Evolutionary conservation across 2,888 invertebrate species (phyloP), one percentile per base, ranked within the genome.

Genomic region (Trichogramma evanescens): DNA sequence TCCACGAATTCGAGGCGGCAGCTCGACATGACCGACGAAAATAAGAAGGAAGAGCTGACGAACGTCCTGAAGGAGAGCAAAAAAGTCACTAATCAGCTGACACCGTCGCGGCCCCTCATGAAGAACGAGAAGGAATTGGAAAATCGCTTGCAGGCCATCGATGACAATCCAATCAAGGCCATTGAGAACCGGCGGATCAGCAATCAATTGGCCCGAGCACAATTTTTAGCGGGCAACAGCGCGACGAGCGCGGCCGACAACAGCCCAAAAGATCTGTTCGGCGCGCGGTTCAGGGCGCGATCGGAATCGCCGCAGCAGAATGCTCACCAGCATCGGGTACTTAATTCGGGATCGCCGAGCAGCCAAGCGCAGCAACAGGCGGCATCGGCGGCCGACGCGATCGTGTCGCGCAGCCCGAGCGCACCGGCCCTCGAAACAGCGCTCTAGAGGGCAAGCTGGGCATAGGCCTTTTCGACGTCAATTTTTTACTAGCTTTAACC

Each of bases 401-500:
- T 40, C 0, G 74, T 77, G 2, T 61, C 73, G n/a, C 73, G 77
- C 41, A 75, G 76, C 58, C 75, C 77, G 4, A 77, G 76, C 63
- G 76, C 75, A 0, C 76, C 77, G 2, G 70, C 77, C 13, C 66
- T 78, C 49, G 77, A 77, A 64, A 78, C 77, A 49, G 77, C 77
- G 44, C 69, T 77, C 43, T 77, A 72, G 75, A 26, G 26, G 2
- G 26, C 26, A 26, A 26, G 26, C 26, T 26, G 2, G 26, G 26
- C 26, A 26, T 26, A 26, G 26, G 26, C 26, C 26, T 26, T 26
- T 26, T 26, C 26, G 26, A 26, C 26, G 26, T 26, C 26, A 26
- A 26, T 26, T 26, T 26, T 26, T 26, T 26, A 26, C 26, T 26
- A 26, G 26, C 26, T 26, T 26, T 26, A 26, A 26, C 26, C 26